Conservation (phyloP, 2,797 vertebrate genomes). For the Pteronotus mesoamericanus region DNA sequence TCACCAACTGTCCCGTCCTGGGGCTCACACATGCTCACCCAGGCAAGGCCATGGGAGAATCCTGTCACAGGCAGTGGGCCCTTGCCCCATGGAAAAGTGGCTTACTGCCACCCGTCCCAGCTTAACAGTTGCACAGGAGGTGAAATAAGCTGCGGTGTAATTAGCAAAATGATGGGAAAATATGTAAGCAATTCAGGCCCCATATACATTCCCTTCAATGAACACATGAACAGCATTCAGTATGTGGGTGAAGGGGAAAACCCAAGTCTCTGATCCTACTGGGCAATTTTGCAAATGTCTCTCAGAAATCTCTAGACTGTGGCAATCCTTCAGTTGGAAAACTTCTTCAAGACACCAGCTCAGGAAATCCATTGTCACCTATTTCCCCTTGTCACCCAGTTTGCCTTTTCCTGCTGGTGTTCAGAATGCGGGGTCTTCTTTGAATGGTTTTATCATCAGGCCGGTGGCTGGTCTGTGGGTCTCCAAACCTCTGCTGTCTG, state of each 20-base stretch:
- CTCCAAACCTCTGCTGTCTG: not conserved
- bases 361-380: not conserved
- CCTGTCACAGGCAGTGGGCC: accelerated
- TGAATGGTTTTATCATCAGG: not conserved
- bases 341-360: not conserved
- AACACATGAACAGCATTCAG: not conserved
- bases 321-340: not conserved
- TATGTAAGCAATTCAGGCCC: not conserved
- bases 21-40: not conserved
- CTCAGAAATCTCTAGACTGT: not conserved
- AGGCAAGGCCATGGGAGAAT: accelerated
- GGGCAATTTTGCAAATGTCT: not conserved
- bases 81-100: not conserved
- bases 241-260: not conserved
- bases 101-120: not conserved
- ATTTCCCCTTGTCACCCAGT: not conserved
- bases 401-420: not conserved
- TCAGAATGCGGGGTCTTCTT: not conserved
- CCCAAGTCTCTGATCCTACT: accelerated
- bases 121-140: not conserved
- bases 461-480: not conserved
- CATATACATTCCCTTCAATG: not conserved
- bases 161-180: constrained; percentile 21
- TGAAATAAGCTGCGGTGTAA: not conserved
- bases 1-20: not conserved